Conservation (phyloP, 2,888 invertebrate species). For the Lagria hirta region DNA sequence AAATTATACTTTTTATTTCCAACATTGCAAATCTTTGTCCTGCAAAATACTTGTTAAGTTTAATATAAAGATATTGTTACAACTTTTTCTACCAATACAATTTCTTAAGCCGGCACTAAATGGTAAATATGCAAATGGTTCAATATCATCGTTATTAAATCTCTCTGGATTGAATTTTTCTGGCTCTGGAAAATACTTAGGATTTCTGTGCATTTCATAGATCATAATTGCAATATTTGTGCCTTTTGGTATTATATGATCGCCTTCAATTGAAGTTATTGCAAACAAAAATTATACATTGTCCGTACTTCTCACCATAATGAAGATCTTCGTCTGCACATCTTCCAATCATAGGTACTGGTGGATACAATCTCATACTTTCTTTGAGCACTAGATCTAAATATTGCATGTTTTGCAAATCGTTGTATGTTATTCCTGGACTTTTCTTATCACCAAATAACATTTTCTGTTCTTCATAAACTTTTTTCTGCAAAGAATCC, state of each 20-base stretch:
- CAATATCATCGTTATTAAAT: slow-evolving; percentile 50
- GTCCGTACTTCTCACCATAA: slow-evolving; percentile 30
- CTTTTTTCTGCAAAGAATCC: slow-evolving; percentile 19
- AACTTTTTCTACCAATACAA: slow-evolving; percentile 54
- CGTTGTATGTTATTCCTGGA: slow-evolving; percentile 37
- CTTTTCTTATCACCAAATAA: slow-evolving; percentile 42
- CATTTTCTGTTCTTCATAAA: slow-evolving; percentile 47
- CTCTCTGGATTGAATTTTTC: slow-evolving; percentile 58
- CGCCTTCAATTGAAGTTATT: too few species aligned
- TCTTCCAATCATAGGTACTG: slow-evolving; percentile 42
- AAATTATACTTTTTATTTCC: slow-evolving; percentile 58
- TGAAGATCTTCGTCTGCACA: slow-evolving; percentile 30
- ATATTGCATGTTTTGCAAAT: slow-evolving; percentile 45
- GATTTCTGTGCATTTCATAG: slow-evolving; percentile 56
- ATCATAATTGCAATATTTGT: slow-evolving; percentile 52
- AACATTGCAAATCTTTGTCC: slow-evolving; percentile 57
- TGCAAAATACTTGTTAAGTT: too few species aligned
- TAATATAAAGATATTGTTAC: not conserved
- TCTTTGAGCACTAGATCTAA: slow-evolving; percentile 47
- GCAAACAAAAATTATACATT: slow-evolving; percentile 38
- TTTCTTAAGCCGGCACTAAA: slow-evolving; percentile 66
- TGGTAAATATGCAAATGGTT: slow-evolving; percentile 59
- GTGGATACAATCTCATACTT: slow-evolving; percentile 42
- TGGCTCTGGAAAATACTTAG: slow-evolving; percentile 58
- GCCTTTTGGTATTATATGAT: slow-evolving; percentile 42